Percentiles rank a stretch among this genome's conserved stretches.
Evolutionary conservation across 2,797 vertebrate species (phyloP).

Genomic region (Thaleichthys pacificus): DNA sequence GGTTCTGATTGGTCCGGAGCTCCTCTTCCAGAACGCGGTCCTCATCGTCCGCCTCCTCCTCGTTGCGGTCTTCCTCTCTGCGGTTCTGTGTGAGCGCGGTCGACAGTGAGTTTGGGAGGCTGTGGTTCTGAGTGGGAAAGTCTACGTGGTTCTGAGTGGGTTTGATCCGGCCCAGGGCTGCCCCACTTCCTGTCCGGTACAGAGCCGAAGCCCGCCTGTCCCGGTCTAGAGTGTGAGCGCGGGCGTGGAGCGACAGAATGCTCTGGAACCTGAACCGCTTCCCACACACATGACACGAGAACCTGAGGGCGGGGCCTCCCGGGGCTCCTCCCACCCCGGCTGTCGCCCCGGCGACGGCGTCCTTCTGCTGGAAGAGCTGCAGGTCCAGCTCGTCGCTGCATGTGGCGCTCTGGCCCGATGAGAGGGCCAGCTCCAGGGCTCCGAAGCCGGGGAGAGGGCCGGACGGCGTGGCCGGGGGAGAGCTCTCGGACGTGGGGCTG

Average conservation of each 20-base stretch:
- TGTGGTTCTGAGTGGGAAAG: conserved; percentile 51
- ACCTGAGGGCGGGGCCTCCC: conserved; percentile 61
- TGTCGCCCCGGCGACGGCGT: conserved; percentile 57
- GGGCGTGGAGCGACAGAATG: conserved; percentile 88
- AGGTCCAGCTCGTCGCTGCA: conserved; percentile 82
- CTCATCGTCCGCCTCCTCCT: conserved; percentile 60
- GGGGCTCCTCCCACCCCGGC: conserved; percentile 56
- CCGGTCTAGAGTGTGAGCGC: conserved; percentile 83
- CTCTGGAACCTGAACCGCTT: conserved; percentile 94
- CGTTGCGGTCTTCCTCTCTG: conserved; percentile 69
- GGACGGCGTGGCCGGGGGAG: conserved; percentile 67
- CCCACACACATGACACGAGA: conserved; percentile 88
- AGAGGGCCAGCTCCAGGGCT: conserved; percentile 76
- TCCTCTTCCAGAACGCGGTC: conserved; percentile 65
- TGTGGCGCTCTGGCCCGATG: conserved; percentile 73
- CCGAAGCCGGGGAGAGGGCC: conserved; percentile 67
- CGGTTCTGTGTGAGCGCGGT: conserved; percentile 67
- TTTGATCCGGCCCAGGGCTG: conserved; percentile 59
- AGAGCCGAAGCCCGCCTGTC: conserved; percentile 73
- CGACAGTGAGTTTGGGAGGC: conserved; percentile 56
- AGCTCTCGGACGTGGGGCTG: conserved; percentile 67
- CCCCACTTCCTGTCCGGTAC: conserved; percentile 67
- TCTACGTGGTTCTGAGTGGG: conserved; percentile 72
- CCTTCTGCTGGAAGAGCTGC: conserved; percentile 85
- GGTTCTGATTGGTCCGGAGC: conserved; percentile 44